Evolutionary conservation across 2,797 vertebrate species (phyloP).

Genomic region (Luscinia luscinia): DNA sequence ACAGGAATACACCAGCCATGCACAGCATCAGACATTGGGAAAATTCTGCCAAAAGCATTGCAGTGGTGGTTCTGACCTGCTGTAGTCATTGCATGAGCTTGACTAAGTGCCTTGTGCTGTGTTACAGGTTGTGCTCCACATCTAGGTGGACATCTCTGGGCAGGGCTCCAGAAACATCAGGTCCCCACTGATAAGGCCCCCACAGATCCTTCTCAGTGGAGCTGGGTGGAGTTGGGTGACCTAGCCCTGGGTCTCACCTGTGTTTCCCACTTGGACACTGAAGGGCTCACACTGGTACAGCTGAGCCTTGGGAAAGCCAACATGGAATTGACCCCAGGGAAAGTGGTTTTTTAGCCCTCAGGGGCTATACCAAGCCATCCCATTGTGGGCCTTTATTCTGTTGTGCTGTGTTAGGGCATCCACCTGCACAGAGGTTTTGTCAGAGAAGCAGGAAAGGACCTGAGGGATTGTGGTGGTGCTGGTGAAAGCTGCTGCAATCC

Average conservation of each 20-base stretch:
- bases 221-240: background rate
- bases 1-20: background rate
- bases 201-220: background rate
- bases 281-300: rapidly evolving
- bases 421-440: background rate
- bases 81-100: rapidly evolving
- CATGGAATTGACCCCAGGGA: background rate
- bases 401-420: background rate
- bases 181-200: too few relatives aligned
- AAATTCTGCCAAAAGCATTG: background rate
- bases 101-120: background rate
- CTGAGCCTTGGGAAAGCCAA: rapidly evolving
- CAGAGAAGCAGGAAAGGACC: background rate
- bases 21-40: background rate
- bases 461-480: background rate
- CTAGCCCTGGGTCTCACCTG: background rate
- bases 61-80: background rate
- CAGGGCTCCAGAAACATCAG: background rate
- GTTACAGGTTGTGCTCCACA: background rate
- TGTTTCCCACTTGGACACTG: rapidly evolving
- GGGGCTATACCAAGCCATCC: background rate
- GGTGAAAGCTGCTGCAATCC: background rate
- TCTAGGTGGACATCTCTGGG: too few relatives aligned
- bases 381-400: background rate
- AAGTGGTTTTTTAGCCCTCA: background rate